A percentile compares a stretch with the other conserved stretches of the same genome.
These are phyloP conservation scores for Monoplex corrugatus DNA, from an alignment of 2,888 invertebrate species.

Conservation along the genomic window DNA sequence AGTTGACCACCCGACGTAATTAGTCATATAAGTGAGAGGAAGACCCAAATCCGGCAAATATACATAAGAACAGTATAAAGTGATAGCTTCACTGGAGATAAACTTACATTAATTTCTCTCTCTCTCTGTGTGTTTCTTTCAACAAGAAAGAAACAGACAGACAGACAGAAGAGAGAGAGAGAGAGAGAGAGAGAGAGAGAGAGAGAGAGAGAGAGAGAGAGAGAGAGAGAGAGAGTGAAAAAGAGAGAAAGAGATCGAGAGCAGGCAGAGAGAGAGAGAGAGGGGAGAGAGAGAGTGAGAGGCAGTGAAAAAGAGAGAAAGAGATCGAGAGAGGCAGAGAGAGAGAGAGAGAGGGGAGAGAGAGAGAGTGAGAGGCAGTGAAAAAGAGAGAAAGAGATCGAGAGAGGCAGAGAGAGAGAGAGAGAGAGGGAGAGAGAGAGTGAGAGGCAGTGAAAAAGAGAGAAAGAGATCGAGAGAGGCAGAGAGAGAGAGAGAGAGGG, in stretches of 20 bases:
- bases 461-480: not conserved
- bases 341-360: not conserved
- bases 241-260: not conserved
- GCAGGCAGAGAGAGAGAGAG: not conserved
- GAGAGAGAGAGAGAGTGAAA: not conserved
- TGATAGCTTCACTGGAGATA: no score
- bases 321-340: no score
- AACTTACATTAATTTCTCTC: no score
- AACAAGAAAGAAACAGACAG: not conserved
- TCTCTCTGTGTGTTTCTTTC: no score
- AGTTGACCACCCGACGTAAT: no score
- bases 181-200: not conserved
- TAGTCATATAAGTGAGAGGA: not conserved
- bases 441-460: not conserved
- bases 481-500: not conserved
- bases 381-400: not conserved
- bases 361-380: not conserved
- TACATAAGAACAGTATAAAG: not conserved
- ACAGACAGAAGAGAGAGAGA: not conserved
- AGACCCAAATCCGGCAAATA: not conserved
- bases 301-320: not conserved
- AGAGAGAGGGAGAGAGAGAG: not conserved
- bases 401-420: not conserved
- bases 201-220: not conserved
- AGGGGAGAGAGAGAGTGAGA: not conserved